phyloP scores from a whole-genome alignment of 92 coral and sea anemone genomes.

The Phenganax stokvisi region DNA sequence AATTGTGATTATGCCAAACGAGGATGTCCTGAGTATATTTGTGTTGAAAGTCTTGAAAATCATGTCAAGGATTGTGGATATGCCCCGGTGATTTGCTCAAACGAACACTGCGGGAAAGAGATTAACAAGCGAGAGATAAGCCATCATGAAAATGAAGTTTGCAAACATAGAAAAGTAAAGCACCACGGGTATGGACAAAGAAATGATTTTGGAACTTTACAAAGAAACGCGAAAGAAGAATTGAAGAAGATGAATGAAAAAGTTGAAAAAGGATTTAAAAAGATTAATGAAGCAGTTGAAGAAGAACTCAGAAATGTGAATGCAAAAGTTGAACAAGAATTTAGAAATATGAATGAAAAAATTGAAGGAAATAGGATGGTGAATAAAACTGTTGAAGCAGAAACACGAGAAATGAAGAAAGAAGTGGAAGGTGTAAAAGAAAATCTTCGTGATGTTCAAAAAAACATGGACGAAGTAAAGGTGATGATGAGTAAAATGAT shows the following conservation, averaged over 20 bases:
- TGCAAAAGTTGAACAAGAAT: background rate
- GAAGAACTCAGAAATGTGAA: background rate
- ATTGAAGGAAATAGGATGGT: background rate
- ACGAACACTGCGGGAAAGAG: background rate
- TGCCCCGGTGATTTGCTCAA: conserved; percentile 16
- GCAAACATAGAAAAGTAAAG: background rate
- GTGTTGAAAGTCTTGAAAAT: background rate
- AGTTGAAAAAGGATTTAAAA: background rate
- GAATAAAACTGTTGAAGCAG: background rate
- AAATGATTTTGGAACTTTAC: background rate
- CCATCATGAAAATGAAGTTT: background rate
- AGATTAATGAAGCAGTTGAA: background rate
- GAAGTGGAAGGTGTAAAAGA: background rate
- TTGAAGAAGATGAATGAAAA: background rate
- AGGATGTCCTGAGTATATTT: background rate
- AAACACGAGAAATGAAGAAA: background rate
- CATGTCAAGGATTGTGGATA: conserved; percentile 14
- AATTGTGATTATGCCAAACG: background rate
- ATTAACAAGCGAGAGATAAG: background rate
- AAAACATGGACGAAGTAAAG: background rate
- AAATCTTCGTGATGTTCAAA: background rate
- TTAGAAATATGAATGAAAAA: background rate
- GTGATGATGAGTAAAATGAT: background rate
- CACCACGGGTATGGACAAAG: background rate
- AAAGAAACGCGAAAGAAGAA: background rate